phyloP scores from a whole-genome alignment of 2,888 invertebrate genomes.

The Diloba caeruleocephala region DNA sequence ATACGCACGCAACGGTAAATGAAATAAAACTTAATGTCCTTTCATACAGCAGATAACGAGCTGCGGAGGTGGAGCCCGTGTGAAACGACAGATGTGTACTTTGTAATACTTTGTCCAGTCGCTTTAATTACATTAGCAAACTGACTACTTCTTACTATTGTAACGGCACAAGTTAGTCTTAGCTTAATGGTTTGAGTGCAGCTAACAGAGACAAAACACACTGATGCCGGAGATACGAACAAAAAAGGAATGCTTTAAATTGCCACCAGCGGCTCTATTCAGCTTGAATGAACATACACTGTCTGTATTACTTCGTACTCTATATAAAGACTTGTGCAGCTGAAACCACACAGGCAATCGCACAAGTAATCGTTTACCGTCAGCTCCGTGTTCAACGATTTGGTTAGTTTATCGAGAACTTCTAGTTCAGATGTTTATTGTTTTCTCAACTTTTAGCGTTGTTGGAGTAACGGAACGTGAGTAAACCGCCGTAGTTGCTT shows the following conservation, averaged over 20 bases:
- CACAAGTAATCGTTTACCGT: slow-evolving; percentile 9
- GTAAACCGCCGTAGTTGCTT: slow-evolving; percentile 7
- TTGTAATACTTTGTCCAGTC: neutral
- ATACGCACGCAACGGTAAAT: slow-evolving; percentile 16
- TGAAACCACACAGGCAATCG: neutral
- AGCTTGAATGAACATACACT: slow-evolving; percentile 21
- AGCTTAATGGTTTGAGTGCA: neutral
- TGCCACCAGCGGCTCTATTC: slow-evolving; percentile 12
- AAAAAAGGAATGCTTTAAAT: slow-evolving; percentile 22
- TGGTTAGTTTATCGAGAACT: slow-evolving; percentile 1
- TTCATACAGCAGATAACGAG: slow-evolving; percentile 1
- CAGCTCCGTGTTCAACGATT: slow-evolving; percentile 9
- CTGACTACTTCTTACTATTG: neutral
- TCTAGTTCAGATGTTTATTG: slow-evolving; percentile 27
- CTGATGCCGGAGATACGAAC: slow-evolving; percentile 20
- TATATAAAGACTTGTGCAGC: neutral
- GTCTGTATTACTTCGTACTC: slow-evolving; percentile 1
- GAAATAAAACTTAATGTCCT: neutral
- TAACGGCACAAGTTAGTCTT: slow-evolving; percentile 4
- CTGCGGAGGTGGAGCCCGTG: neutral
- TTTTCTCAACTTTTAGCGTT: slow-evolving; percentile 16
- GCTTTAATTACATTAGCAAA: no score
- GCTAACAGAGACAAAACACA: slow-evolving; percentile 20
- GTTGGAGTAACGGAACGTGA: slow-evolving; percentile 9
- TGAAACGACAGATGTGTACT: slow-evolving; percentile 1